These are phyloP conservation scores for Polymixis flavicincta DNA, from an alignment of 2,888 invertebrate species.

Conservation along the genomic window DNA sequence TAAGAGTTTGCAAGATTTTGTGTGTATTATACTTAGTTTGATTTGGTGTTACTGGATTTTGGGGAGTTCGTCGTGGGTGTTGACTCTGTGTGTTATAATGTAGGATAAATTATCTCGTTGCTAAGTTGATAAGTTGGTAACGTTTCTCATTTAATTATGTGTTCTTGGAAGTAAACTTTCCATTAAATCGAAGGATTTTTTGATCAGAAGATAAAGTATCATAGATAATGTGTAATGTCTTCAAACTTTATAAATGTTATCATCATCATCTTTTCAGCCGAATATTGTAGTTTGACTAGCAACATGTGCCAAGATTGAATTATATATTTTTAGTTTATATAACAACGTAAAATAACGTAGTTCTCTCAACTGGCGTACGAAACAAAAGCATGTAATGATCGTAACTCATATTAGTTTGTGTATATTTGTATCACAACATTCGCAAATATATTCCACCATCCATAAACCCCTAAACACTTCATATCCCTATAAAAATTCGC, in stretches of 20 bases:
- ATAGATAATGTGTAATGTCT: too few relatives aligned
- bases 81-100: slow-evolving; percentile 30
- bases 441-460: not conserved
- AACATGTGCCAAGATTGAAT: too few relatives aligned
- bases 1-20: slow-evolving; percentile 64
- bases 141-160: not conserved
- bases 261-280: too few relatives aligned
- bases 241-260: not conserved
- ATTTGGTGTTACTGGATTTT: slow-evolving; percentile 37
- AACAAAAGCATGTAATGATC: not conserved
- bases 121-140: slow-evolving; percentile 25
- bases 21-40: slow-evolving; percentile 40
- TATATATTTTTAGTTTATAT: not conserved
- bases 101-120: slow-evolving; percentile 34
- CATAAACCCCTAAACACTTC: slow-evolving; percentile 18
- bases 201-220: not conserved
- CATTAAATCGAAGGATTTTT: not conserved
- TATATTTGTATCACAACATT: too few relatives aligned
- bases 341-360: not conserved
- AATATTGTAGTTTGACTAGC: too few relatives aligned
- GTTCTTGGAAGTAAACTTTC: not conserved
- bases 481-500: slow-evolving; percentile 37
- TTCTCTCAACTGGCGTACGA: not conserved
- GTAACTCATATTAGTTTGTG: too few relatives aligned
- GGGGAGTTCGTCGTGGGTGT: slow-evolving; percentile 26